phyloP scores from a whole-genome alignment of 2,113 vertebrate species.

The Hiodon alosoides region DNA sequence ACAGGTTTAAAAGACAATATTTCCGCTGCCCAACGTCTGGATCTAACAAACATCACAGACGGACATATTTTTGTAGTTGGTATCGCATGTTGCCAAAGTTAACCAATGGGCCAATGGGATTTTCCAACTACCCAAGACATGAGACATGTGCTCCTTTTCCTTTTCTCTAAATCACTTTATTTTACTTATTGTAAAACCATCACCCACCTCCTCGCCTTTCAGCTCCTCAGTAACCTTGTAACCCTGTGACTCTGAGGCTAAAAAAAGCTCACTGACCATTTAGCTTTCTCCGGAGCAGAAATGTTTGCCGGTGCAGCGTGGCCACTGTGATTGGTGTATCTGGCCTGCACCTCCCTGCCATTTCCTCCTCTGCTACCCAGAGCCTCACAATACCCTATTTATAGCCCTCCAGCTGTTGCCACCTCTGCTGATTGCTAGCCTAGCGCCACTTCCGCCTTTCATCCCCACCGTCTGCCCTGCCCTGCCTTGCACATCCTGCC shows the following conservation, averaged over 20 bases:
- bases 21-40: background rate
- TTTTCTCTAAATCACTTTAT: no score
- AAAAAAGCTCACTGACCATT: constrained; percentile 40
- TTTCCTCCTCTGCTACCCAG: constrained; percentile 37
- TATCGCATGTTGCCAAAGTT: no score
- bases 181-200: background rate
- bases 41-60: no score
- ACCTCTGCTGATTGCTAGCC: background rate
- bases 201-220: background rate
- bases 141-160: no score
- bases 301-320: constrained; percentile 40
- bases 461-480: constrained; percentile 34
- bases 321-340: constrained; percentile 38
- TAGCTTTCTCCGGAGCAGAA: constrained; percentile 37
- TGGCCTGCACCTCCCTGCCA: constrained; percentile 38
- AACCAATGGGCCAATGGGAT: no score
- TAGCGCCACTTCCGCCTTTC: constrained; percentile 54
- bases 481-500: constrained; percentile 47
- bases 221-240: background rate
- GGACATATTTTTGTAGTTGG: no score
- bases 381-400: constrained; percentile 60
- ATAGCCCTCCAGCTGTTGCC: constrained; percentile 36
- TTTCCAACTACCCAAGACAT: no score
- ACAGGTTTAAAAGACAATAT: background rate
- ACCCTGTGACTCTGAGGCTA: background rate